phyloP scores from a whole-genome alignment of 2,113 vertebrate genomes.

The Sturnus vulgaris region DNA sequence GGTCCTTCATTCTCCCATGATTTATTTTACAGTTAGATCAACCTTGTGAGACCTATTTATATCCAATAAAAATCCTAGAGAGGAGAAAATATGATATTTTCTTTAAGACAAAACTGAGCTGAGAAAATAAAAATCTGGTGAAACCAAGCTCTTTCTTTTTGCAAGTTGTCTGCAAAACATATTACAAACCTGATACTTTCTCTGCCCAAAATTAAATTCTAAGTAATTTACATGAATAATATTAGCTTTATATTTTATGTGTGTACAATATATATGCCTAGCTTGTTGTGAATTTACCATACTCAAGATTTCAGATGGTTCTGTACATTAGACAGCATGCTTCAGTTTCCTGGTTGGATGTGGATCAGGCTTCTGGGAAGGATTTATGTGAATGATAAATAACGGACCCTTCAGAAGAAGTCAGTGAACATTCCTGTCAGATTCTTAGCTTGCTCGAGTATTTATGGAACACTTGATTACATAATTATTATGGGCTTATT shows the following conservation, averaged over 20 bases:
- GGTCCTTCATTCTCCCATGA: neutral
- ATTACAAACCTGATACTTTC: neutral
- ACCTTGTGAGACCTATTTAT: neutral
- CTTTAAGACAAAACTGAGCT: neutral
- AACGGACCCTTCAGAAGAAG: neutral
- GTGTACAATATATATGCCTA: neutral
- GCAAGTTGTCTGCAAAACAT: neutral
- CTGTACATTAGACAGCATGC: neutral
- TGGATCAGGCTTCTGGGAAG: neutral
- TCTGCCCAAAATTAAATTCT: neutral
- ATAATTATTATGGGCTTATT: slow-evolving; percentile 10
- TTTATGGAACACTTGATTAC: slow-evolving; percentile 14
- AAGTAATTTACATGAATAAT: neutral
- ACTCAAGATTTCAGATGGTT: neutral
- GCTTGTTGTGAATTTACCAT: neutral
- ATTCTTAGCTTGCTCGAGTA: neutral
- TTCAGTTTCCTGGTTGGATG: neutral
- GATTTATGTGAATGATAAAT: neutral
- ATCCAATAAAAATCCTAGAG: neutral
- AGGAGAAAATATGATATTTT: neutral
- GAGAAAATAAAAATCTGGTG: neutral
- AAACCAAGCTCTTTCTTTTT: neutral
- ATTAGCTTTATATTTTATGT: neutral
- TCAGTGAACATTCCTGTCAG: neutral
- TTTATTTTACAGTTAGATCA: neutral